Evolutionary conservation across 2,888 invertebrate genomes (phyloP).

Genomic region (Ephialtes manifestator): DNA sequence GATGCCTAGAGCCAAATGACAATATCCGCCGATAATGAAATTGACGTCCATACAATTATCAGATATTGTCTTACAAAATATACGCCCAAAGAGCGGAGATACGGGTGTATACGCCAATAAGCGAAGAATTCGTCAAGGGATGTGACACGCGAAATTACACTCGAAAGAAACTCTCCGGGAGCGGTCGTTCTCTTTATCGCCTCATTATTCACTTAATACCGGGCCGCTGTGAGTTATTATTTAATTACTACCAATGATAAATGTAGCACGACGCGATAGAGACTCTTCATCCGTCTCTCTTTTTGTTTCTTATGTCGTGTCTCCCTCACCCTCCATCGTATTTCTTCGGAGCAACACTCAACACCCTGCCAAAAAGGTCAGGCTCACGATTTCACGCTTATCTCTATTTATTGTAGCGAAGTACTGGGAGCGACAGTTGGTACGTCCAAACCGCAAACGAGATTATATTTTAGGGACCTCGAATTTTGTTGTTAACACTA

Average conservation of each 20-base stretch:
- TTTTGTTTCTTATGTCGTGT: slow-evolving; percentile 26
- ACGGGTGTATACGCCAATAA: neutral
- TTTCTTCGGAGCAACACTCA: slow-evolving; percentile 37
- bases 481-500: neutral
- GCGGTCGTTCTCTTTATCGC: slow-evolving; percentile 73
- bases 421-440: neutral
- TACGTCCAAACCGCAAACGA: neutral
- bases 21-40: neutral
- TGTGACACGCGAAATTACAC: slow-evolving; percentile 40
- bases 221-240: slow-evolving; percentile 80
- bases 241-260: slow-evolving; percentile 83
- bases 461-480: neutral
- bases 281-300: slow-evolving; percentile 59
- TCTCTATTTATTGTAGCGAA: slow-evolving; percentile 58
- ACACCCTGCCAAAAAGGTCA: slow-evolving; percentile 61
- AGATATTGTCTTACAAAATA: slow-evolving; percentile 1
- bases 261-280: slow-evolving; percentile 77
- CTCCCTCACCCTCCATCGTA: slow-evolving; percentile 28
- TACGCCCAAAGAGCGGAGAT: neutral
- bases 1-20: neutral
- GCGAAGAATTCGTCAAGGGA: slow-evolving; percentile 15
- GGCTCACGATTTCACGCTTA: slow-evolving; percentile 58
- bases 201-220: slow-evolving; percentile 80
- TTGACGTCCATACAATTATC: neutral
- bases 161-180: slow-evolving; percentile 49